A percentile compares a stretch with the other conserved stretches of the same genome.
Conservation (phyloP, 1,140 invertebrate genomes). For the Metopolophium dirhodum region DNA sequence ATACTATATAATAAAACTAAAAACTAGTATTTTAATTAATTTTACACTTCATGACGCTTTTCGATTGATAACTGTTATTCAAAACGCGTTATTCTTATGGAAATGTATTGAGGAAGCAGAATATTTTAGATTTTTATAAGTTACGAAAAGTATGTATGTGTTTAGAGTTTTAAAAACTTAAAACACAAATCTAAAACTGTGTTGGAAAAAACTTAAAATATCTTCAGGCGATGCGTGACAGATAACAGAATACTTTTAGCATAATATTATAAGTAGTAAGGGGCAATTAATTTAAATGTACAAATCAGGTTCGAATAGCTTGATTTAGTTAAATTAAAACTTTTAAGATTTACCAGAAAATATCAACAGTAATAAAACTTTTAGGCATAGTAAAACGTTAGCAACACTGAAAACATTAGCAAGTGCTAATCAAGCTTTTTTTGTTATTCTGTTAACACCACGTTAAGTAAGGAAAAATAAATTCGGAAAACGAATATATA, state of each 20-base stretch:
- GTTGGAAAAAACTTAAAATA: background rate
- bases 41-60: background rate
- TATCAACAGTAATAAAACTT: background rate
- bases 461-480: constrained; percentile 10
- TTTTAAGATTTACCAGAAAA: background rate
- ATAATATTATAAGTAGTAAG: background rate
- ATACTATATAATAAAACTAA: background rate
- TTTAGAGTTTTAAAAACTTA: background rate
- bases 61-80: background rate
- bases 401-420: background rate
- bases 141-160: background rate
- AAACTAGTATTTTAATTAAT: background rate
- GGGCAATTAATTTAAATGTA: background rate
- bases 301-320: background rate
- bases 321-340: background rate
- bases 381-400: background rate
- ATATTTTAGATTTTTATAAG: background rate
- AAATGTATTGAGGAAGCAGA: background rate
- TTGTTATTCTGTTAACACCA: background rate
- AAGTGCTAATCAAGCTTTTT: background rate
- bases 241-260: background rate
- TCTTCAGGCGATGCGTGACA: background rate
- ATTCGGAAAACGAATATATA: background rate
- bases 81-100: too few species aligned
- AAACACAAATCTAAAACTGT: background rate